Conservation (phyloP, 1,140 invertebrate species). For the Scylla paramamosain region DNA sequence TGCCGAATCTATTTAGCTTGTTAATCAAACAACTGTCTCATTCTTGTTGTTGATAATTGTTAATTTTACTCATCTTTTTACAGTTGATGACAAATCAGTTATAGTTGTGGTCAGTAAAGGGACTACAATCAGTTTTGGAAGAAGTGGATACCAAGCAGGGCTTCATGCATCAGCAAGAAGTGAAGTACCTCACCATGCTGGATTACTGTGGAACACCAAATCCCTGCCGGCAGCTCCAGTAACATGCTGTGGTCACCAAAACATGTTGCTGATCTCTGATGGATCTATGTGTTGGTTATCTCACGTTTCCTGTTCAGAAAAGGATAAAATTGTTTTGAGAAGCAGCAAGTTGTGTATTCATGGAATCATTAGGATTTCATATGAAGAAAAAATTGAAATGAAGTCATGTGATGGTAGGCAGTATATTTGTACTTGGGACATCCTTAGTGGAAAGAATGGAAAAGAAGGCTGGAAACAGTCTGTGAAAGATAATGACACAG, state of each 20-base stretch:
- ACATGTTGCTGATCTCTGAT: conserved; percentile 37
- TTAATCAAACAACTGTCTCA: not conserved
- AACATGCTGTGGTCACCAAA: conserved; percentile 35
- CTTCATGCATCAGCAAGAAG: not conserved
- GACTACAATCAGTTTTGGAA: not conserved
- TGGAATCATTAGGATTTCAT: conserved; percentile 27
- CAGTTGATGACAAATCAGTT: not conserved
- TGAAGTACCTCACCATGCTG: not conserved
- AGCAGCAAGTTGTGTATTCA: not conserved
- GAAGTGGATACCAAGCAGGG: not conserved
- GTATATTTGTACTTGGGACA: conserved; percentile 8
- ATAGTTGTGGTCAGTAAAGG: conserved; percentile 17
- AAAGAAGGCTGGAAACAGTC: not conserved
- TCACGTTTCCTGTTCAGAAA: not conserved
- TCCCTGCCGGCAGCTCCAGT: not conserved
- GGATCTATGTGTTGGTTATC: conserved; percentile 5
- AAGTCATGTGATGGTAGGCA: conserved; percentile 24
- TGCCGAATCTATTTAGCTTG: too few relatives aligned
- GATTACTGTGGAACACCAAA: not conserved
- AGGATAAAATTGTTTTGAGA: not conserved
- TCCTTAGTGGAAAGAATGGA: not conserved
- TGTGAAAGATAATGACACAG: not conserved
- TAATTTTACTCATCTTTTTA: not conserved
- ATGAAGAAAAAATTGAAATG: conserved; percentile 27
- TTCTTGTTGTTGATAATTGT: not conserved